Evolutionary conservation across 2,113 vertebrate genomes (phyloP), one percentile per base, ranked within the genome.

Genomic region (Xyrauchen texanus): DNA sequence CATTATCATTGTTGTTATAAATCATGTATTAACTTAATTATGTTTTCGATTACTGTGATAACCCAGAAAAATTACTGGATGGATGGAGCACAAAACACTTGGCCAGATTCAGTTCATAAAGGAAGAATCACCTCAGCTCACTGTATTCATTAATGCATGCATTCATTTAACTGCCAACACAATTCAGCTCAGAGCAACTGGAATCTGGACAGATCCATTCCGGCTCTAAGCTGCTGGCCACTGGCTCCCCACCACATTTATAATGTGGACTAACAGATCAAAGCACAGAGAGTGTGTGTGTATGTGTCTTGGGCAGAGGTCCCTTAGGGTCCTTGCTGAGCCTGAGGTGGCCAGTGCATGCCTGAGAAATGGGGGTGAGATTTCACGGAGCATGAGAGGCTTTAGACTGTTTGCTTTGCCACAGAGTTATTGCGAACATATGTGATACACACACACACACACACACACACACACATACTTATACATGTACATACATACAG

Each of bases 361-460:
- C 77, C 82, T 68, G 61, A 83, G 82, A 80, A 83, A 83, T 69
- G 52, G 46, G 74, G 74, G 82, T 71, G 78, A 83, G 82, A 83
- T 83, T 83, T 81, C 78, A 81, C 76, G 74, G 74, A 77, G 68
- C 67, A 80, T 81, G 79, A 76, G 46, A 71, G 84, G 84, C 82
- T 85, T 82, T 85, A 82, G 68, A 80, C 57, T 82, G 84, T 80
- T 80, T 85, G 84, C 76, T 55, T 77, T 85, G 84, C 78, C 68
- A 77, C 75, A 73, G 78, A 73, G 68, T 82, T 85, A 82, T 85
- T 85, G 73, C 84, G 79, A 82, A 85, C 84, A 85, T 76, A 85
- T 85, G 84, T 85, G 78, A 47, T 75, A 77, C 49, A 80, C 77
- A 76, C 72, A 77, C 21, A 34, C 21, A 34, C 21, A 34, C 21